Conservation (phyloP, 2,888 invertebrate genomes). For the Apocheima hispidaria region DNA sequence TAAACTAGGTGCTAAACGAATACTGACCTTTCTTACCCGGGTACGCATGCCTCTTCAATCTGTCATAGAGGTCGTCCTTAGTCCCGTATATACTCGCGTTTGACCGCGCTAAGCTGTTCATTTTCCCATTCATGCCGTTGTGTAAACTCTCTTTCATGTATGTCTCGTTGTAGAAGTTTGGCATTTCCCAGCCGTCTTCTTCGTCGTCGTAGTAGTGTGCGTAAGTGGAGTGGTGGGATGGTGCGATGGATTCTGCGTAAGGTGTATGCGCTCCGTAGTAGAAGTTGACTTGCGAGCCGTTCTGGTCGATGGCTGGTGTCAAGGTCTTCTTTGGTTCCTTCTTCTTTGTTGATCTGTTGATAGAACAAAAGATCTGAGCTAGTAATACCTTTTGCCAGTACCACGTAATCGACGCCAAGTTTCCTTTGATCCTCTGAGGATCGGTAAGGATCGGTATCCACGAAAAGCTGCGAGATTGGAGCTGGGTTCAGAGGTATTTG, state of each 20-base stretch:
- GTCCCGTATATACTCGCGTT: slow-evolving; percentile 98
- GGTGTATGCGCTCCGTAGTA: slow-evolving; percentile 98
- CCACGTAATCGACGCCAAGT: too few species aligned
- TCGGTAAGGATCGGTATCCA: too few species aligned
- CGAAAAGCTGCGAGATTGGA: too few species aligned
- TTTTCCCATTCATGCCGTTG: slow-evolving; percentile 93
- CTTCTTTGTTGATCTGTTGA: slow-evolving; percentile 91
- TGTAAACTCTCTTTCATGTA: slow-evolving; percentile 98
- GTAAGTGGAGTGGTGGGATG: slow-evolving; percentile 97
- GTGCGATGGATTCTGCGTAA: slow-evolving; percentile 97
- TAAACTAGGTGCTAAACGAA: slow-evolving; percentile 73
- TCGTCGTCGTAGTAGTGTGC: slow-evolving; percentile 98
- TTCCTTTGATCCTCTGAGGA: too few species aligned
- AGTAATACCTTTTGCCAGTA: too few species aligned
- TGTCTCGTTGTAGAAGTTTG: slow-evolving; percentile 98
- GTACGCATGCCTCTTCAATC: slow-evolving; percentile 97
- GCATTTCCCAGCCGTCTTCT: slow-evolving; percentile 99
- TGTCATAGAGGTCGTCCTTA: slow-evolving; percentile 97
- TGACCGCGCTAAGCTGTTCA: slow-evolving; percentile 96
- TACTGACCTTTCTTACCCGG: slow-evolving; percentile 96
- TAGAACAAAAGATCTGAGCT: too few species aligned
- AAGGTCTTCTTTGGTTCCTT: slow-evolving; percentile 97
- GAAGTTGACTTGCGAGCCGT: slow-evolving; percentile 97
- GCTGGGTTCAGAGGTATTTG: too few species aligned
- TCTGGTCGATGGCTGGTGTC: slow-evolving; percentile 95